phyloP scores from a whole-genome alignment of 2,888 invertebrate genomes.

The Caenorhabditis zanzibari region DNA sequence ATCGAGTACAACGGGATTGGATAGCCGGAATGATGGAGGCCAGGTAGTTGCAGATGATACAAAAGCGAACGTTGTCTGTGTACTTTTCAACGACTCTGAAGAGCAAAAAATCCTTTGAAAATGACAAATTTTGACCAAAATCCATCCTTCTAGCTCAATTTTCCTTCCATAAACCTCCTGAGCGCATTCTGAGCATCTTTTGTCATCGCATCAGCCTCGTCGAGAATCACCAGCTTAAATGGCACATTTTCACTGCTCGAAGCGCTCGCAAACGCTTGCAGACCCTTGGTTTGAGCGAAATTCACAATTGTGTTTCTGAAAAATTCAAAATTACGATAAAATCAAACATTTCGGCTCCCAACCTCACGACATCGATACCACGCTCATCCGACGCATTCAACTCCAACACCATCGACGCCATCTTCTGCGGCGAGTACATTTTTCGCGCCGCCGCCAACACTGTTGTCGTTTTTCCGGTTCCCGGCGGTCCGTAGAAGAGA shows the following conservation, averaged over 20 bases:
- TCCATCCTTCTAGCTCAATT: no score
- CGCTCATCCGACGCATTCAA: conserved; percentile 98
- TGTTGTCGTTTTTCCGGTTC: conserved; percentile 97
- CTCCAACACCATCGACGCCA: conserved; percentile 93
- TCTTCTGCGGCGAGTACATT: conserved; percentile 92
- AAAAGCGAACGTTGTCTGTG: conserved; percentile 98
- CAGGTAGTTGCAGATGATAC: conserved; percentile 98
- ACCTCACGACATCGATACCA: conserved; percentile 86
- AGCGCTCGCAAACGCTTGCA: conserved; percentile 85
- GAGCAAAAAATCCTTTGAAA: no score
- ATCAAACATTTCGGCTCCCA: not conserved
- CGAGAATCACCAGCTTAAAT: conserved; percentile 94
- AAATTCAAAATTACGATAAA: not conserved
- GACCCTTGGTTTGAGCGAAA: conserved; percentile 88
- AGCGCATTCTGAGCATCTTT: conserved; percentile 99
- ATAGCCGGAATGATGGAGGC: conserved; percentile 98
- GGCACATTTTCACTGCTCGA: conserved; percentile 19
- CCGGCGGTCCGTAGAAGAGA: conserved; percentile 97
- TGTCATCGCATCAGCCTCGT: conserved; percentile 99
- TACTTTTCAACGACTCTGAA: conserved; percentile 96
- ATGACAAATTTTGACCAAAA: no score
- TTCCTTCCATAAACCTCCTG: conserved; percentile 87
- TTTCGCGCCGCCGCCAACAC: conserved; percentile 96
- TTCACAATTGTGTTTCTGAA: conserved; percentile 68
- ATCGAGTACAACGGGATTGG: conserved; percentile 88